Base-by-base conservation (phyloP, 2,888 invertebrate genomes). In the Liopterus haemorrhoidalis region DNA sequence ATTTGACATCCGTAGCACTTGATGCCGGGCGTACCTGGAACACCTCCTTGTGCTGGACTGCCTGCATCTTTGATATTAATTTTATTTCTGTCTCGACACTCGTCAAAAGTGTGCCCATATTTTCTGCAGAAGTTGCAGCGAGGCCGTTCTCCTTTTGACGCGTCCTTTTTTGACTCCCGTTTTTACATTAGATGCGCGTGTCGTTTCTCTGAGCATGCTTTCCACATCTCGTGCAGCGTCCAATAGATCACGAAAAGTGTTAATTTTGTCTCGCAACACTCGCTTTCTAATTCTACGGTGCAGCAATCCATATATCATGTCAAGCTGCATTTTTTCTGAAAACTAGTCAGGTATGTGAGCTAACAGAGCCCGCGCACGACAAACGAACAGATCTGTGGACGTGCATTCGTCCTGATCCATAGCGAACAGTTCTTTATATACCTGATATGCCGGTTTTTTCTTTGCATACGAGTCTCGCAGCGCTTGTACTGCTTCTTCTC, bases 401-500 rank as follows among this genome's bases (percentile, higher is more conserved):
- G 36, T 36, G 14, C 6, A 12, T 14, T 11, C 11, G 22, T 41
- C 20, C 12, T 41, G 41, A 32, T 41, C 41, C 24, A 16, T 24
- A 5, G 31, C 21, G 9, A 32, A 41, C 2, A 41, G 41, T 32
- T 22, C 32, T 32, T 9, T 20, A 19, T 32, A 41, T 11, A 41
- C 19, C 33, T 24, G 32, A 16, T 22, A 33, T 9, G 41, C 11
- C 14, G 41, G 41, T 30, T 32, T 52, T 16, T 47, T 31, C 21
- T 27, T 37, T n/a, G 49, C 41, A 18, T n/a, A 46, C n/a, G 41
- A 24, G 16, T 41, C 21, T 8, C 46, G 18, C 6, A 42, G n/a
- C 9, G 32, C 31, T 9, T 42, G 16, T 14, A 48, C 38, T 18
- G 44, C 44, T 18, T 46, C 43, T 4, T 30, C 21, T 32, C 44